Conservation (phyloP, 2,113 vertebrate genomes). For the Castor canadensis region DNA sequence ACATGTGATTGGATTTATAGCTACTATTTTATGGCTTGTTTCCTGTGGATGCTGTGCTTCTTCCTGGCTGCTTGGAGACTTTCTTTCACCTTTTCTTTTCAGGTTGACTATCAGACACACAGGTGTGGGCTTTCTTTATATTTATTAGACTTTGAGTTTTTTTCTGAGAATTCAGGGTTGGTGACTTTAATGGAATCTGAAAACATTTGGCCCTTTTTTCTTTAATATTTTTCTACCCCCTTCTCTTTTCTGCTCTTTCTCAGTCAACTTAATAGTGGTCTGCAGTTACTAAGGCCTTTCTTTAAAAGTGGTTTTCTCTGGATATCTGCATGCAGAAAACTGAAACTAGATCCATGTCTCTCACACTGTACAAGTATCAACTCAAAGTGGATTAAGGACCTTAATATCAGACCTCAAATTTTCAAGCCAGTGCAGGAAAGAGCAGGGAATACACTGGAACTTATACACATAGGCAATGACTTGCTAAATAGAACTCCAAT, state of each 20-base stretch:
- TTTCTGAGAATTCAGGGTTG: neutral
- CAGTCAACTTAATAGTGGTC: neutral
- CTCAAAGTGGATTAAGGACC: too few species aligned
- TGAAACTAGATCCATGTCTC: too few species aligned
- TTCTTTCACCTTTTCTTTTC: neutral
- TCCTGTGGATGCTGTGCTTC: neutral
- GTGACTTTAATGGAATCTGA: neutral
- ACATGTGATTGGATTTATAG: too few species aligned
- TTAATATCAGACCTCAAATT: too few species aligned
- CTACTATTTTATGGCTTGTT: neutral
- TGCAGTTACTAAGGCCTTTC: neutral
- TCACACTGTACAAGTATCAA: too few species aligned
- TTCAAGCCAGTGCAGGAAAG: too few species aligned
- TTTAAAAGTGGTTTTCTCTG: too few species aligned
- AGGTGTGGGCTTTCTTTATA: neutral
- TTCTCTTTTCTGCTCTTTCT: neutral
- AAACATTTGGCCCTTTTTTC: neutral
- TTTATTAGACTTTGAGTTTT: neutral
- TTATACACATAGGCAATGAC: too few species aligned
- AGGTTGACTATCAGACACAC: accelerated
- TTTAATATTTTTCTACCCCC: neutral
- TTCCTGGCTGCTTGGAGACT: neutral
- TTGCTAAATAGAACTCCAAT: too few species aligned
- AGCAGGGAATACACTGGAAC: too few species aligned
- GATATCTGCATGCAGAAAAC: too few species aligned